phyloP scores from a whole-genome alignment of 2,888 invertebrate genomes.

The Eucera pruinosa region DNA sequence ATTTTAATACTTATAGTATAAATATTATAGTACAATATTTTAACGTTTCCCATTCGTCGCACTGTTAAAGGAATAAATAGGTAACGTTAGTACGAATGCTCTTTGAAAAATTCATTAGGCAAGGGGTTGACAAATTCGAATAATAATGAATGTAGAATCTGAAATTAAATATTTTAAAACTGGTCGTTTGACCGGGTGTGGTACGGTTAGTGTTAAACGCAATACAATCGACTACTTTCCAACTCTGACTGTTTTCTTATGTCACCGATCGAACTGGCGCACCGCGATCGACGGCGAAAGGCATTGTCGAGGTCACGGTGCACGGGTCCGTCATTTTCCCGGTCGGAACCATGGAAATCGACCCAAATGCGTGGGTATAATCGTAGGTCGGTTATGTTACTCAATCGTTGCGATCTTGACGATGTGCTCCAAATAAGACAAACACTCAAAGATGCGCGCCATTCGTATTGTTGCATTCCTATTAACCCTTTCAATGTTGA shows the following conservation, averaged over 20 bases:
- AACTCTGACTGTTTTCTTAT: constrained; percentile 44
- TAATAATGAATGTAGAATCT: too few species aligned
- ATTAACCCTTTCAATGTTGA: background rate
- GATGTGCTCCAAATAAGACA: constrained; percentile 18
- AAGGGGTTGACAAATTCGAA: too few species aligned
- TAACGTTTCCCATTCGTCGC: too few species aligned
- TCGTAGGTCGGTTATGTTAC: constrained; percentile 43
- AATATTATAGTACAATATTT: too few species aligned
- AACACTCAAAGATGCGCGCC: background rate
- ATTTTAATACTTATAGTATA: too few species aligned
- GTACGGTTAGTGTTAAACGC: too few species aligned
- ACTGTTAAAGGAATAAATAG: too few species aligned
- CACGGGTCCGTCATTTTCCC: constrained; percentile 68
- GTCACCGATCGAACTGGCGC: constrained; percentile 43
- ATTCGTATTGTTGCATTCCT: background rate
- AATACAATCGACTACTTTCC: too few species aligned
- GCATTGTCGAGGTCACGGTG: constrained; percentile 76
- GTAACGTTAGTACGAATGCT: too few species aligned
- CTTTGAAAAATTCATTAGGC: too few species aligned
- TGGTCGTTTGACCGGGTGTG: too few species aligned
- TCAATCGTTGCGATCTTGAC: constrained; percentile 20
- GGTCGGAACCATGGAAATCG: constrained; percentile 72
- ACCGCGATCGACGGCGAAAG: constrained; percentile 72
- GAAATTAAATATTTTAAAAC: too few species aligned
- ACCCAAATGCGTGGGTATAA: constrained; percentile 67